Base-by-base conservation (phyloP, 2,888 invertebrate species). In the Tipula helvola region DNA sequence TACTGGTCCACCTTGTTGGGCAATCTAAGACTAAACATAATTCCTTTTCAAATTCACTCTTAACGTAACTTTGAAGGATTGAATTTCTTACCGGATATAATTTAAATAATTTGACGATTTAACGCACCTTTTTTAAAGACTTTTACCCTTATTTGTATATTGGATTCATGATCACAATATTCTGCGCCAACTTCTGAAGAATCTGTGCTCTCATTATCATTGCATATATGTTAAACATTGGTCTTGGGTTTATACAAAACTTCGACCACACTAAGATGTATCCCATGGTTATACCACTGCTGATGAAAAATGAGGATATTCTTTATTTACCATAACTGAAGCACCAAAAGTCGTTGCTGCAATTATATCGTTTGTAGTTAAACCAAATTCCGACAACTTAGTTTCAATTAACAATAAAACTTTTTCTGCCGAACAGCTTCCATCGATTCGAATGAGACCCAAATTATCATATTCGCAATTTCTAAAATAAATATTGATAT, bases 251-350 rank as follows among this genome's bases (percentile, higher is more conserved):
- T 71, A 16, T 71, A 71, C 16, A 16, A 71, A 3, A 71, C 71
- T 16, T 71, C 28, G 16, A 8, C 16, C 71, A 71, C 71, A 71
- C 18, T 16, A 71, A 71, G 71, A 71, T 71, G 71, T 44, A 71
- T 71, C 16, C 10, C 71, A 71, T 71, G 71, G 71, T 71, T 71
- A 71, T 71, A 71, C 7, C 71, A 71, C 71, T 71, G 71, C 16
- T 71, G 71, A 86, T 86, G 86, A 16, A 42, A 86, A 86, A 86
- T 10, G 86, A 4, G 10, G 86, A 8, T 44, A 86, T 86, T 57
- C 57, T 57, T 44, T 57, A 86, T 57, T 86, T 86, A 86, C 86
- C 86, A 86, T 86, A 86, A 86, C 57, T 18, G 86, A 16, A 28
- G 57, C 52, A 28, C 12, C 52, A 86, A 57, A 52, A 18, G 86